phyloP scores from a whole-genome alignment of 2,888 invertebrate species.

The Catocala nupta region DNA sequence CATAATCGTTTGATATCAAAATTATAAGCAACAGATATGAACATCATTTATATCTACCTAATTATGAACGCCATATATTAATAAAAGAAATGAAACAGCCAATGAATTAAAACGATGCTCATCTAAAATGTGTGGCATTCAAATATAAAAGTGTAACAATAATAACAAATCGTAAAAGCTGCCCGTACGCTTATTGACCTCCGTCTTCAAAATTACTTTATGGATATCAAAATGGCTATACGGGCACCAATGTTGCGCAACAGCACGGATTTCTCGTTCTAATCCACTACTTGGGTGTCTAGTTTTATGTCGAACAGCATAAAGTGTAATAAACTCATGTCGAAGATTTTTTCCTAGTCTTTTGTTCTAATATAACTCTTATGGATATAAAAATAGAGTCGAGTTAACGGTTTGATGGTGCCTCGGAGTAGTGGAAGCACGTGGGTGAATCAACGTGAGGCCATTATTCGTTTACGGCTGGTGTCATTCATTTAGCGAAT shows the following conservation, averaged over 20 bases:
- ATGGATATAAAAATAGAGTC: slow-evolving; percentile 42
- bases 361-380: slow-evolving; percentile 56
- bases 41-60: slow-evolving; percentile 1
- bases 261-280: slow-evolving; percentile 68
- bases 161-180: slow-evolving; percentile 82
- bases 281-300: slow-evolving; percentile 86
- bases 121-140: slow-evolving; percentile 53
- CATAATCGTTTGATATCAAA: too few species aligned
- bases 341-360: slow-evolving; percentile 22
- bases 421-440: slow-evolving; percentile 56
- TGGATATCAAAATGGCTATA: slow-evolving; percentile 24
- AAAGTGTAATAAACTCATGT: slow-evolving; percentile 76
- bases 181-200: slow-evolving; percentile 75
- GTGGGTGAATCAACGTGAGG: slow-evolving; percentile 75
- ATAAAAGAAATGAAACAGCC: slow-evolving; percentile 29
- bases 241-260: slow-evolving; percentile 66
- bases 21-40: neutral
- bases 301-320: slow-evolving; percentile 77
- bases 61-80: slow-evolving; percentile 16
- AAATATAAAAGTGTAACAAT: slow-evolving; percentile 74
- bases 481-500: slow-evolving; percentile 82
- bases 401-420: slow-evolving; percentile 7
- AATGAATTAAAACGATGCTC: slow-evolving; percentile 51
- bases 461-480: slow-evolving; percentile 76
- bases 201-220: slow-evolving; percentile 57